These are phyloP conservation scores for Phainopepla nitens DNA, from an alignment of 2,113 vertebrate genomes.

Conservation along the genomic window DNA sequence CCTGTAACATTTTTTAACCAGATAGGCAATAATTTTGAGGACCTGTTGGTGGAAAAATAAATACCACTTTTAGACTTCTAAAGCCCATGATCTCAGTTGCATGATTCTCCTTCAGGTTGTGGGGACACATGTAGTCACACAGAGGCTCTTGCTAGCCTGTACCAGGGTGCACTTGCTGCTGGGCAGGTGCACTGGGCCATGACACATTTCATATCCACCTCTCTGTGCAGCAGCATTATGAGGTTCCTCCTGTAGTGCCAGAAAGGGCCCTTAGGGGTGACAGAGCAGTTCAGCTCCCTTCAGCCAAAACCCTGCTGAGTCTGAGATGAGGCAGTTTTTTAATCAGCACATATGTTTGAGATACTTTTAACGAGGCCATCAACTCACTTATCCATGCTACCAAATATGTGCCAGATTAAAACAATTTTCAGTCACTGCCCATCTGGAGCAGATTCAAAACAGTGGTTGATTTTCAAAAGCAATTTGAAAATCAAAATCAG, in stretches of 20 bases:
- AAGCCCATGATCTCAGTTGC: background rate
- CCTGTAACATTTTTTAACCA: background rate
- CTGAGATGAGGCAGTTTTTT: background rate
- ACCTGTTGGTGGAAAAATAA: background rate
- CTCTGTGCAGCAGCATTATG: background rate
- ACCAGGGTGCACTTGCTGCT: background rate
- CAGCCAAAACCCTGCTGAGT: background rate
- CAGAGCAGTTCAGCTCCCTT: background rate
- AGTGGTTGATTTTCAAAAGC: conserved; percentile 18
- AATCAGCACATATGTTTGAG: conserved; percentile 12
- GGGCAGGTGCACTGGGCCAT: background rate
- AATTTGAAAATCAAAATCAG: conserved; percentile 31
- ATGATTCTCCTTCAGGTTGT: background rate
- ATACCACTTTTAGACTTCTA: background rate
- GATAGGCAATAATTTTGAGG: background rate
- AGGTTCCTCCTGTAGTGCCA: background rate
- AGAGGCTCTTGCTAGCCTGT: background rate
- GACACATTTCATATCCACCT: background rate
- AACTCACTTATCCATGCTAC: background rate
- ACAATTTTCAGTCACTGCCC: conserved; percentile 14
- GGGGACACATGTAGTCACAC: background rate
- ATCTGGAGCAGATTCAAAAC: conserved; percentile 48
- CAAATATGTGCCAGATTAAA: background rate
- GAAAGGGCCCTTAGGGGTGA: background rate
- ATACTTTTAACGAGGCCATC: conserved; percentile 22